Percentiles rank a stretch among this genome's conserved stretches.
Conservation (phyloP, 2,113 vertebrate species). For the Petaurus breviceps region DNA sequence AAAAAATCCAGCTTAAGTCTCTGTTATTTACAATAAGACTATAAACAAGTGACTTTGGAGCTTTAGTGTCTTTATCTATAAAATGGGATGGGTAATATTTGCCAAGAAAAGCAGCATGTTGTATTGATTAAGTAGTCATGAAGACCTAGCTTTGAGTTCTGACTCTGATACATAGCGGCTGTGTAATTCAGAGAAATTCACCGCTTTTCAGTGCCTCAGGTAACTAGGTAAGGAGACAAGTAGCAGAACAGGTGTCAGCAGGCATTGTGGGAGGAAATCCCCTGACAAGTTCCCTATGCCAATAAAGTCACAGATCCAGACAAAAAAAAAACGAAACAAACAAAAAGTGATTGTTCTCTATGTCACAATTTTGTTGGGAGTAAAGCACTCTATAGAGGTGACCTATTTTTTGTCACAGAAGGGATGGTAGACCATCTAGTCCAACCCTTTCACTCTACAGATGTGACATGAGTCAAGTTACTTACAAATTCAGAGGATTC, state of each 20-base stretch:
- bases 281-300: not conserved
- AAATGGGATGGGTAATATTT: not conserved
- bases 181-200: not conserved
- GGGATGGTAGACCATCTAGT: not conserved
- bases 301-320: not conserved
- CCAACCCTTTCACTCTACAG: not conserved
- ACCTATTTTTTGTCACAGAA: not conserved
- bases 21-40: not conserved
- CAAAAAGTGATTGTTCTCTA: not conserved
- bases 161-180: not conserved
- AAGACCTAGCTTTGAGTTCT: not conserved
- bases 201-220: not conserved
- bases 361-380: not conserved
- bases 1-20: not conserved
- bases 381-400: not conserved
- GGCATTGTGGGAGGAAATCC: not conserved
- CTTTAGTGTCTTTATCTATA: not conserved
- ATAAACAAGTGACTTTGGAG: not conserved
- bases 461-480: not conserved
- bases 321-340: not conserved
- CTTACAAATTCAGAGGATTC: too few relatives aligned
- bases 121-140: not conserved
- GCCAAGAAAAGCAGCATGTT: not conserved
- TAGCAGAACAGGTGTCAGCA: not conserved
- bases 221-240: not conserved